Base-by-base conservation (phyloP, 2,888 invertebrate genomes). In the Drosophila sordidapex region DNA sequence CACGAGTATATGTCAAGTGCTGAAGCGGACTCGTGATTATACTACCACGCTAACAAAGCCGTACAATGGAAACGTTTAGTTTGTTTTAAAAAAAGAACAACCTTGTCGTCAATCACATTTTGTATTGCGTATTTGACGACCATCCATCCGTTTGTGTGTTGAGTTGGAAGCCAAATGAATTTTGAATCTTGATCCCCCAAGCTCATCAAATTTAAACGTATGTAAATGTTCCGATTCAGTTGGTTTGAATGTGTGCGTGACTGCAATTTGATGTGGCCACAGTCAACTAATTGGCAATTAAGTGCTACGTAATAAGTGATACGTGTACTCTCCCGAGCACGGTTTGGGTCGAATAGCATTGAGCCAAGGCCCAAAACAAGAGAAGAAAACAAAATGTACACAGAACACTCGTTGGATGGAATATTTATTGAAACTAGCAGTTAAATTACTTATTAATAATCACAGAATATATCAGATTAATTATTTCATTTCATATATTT, bases 241-340 rank as follows among this genome's bases (percentile, higher is more conserved):
- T 59, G 49, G 62, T 62, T 59, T 61, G 31, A 61, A 49, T 68
- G 68, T 76, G 76, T 76, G 76, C 76, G 76, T 76, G 76, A 74
- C 79, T 57, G 64, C 64, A 73, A 64, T 61, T 52, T 54, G 40
- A 53, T 46, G 59, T 52, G 46, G 21, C 43, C 49, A 60, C 51
- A 58, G 67, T 46, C 57, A 43, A 49, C 56, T 74, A 76, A 79
- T 76, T 65, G 61, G 43, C 68, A 54, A 79, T 74, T 74, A 76
- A 69, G 64, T 68, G 54, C 52, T 64, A 21, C 21, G 21, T 21
- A 21, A 48, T 74, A 74, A 76, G 51, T 74, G 64, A 59, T 61
- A 64, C 43, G 46, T 58, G 38, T 27, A 56, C 8, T 35, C 29
- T 33, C 46, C 35, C 35, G n/a, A 57, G 31, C 29, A 21, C 51